phyloP scores from a whole-genome alignment of 1,140 invertebrate species.

The Papilio aristodemus region DNA sequence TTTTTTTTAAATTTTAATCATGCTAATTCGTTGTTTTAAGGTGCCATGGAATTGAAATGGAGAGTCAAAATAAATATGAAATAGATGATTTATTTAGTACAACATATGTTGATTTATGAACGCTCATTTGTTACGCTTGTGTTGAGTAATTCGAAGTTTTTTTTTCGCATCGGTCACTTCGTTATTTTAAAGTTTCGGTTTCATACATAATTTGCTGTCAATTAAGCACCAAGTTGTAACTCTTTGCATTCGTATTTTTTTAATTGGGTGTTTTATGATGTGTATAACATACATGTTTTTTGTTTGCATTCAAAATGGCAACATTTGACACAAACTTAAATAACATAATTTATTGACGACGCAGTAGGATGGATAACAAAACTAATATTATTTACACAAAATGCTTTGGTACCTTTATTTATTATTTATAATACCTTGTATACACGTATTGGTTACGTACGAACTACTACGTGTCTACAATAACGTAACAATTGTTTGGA shows the following conservation, averaged over 20 bases:
- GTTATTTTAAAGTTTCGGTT: constrained; percentile 24
- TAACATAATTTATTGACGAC: neutral
- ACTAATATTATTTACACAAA: too few species aligned
- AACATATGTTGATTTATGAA: constrained; percentile 18
- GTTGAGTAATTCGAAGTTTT: constrained; percentile 26
- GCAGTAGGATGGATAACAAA: too few species aligned
- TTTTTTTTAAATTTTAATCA: neutral
- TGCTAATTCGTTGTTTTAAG: neutral
- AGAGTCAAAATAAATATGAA: constrained; percentile 27
- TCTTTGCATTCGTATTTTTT: constrained; percentile 3
- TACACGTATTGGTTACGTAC: neutral
- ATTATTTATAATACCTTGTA: too few species aligned
- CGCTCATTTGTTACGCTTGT: constrained; percentile 18
- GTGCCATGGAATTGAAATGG: constrained; percentile 2
- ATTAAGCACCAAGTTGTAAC: neutral
- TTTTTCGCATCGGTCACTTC: constrained; percentile 10
- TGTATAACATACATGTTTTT: neutral
- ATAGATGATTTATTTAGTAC: constrained; percentile 10
- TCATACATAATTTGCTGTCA: constrained; percentile 25
- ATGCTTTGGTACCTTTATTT: too few species aligned
- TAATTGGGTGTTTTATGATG: constrained; percentile 21
- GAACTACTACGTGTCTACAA: neutral
- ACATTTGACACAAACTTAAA: neutral
- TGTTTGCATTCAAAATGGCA: neutral
- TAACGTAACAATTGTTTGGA: neutral